Evolutionary conservation across 1,140 invertebrate species (phyloP).

Genomic region (Cyphomyrmex costatus): DNA sequence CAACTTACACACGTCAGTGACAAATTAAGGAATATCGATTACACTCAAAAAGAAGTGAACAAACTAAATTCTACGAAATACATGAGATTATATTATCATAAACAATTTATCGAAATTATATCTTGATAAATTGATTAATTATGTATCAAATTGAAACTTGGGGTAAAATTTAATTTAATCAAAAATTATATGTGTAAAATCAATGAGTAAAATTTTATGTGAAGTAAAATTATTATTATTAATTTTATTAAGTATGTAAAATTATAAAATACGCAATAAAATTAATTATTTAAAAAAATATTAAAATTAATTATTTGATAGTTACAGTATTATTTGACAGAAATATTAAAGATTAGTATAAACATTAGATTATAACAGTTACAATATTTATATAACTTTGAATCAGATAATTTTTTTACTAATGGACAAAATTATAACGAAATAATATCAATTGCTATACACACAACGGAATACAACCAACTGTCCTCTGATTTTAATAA

Average conservation of each 20-base stretch:
- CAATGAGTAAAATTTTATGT: neutral
- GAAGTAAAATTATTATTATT: no score
- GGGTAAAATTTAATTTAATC: neutral
- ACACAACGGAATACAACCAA: no score
- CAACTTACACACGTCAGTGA: neutral
- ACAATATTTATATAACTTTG: neutral
- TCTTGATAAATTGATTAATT: conserved; percentile 16
- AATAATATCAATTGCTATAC: neutral
- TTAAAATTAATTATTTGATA: neutral
- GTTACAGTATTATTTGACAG: neutral
- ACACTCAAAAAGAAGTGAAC: neutral
- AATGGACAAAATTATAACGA: neutral
- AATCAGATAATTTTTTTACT: neutral
- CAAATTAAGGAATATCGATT: conserved; percentile 23
- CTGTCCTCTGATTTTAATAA: no score
- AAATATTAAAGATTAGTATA: neutral
- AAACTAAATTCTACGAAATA: neutral
- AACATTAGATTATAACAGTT: neutral
- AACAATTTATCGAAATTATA: neutral
- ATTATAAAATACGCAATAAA: neutral
- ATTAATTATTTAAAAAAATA: conserved; percentile 11
- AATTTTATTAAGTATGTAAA: neutral
- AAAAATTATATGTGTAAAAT: neutral
- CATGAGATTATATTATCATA: neutral
- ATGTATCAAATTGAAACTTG: neutral